Conservation (phyloP, 2,888 invertebrate genomes). For the Hedychridium roseum region DNA sequence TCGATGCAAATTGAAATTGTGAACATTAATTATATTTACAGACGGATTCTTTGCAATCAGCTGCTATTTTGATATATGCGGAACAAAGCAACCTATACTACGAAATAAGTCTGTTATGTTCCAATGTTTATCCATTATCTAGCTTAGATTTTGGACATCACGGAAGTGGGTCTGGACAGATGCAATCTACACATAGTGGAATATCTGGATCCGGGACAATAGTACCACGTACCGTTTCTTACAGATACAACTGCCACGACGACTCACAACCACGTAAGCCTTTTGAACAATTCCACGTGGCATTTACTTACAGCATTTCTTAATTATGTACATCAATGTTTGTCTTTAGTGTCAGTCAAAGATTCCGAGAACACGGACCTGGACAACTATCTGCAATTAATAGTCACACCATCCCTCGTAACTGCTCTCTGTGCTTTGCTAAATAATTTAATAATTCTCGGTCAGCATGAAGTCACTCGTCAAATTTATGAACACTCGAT, state of each 20-base stretch:
- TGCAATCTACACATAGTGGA: slow-evolving; percentile 29
- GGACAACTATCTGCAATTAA: slow-evolving; percentile 44
- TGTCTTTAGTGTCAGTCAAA: slow-evolving; percentile 36
- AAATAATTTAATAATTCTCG: slow-evolving; percentile 63
- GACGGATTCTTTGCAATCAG: slow-evolving; percentile 50
- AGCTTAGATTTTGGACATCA: slow-evolving; percentile 44
- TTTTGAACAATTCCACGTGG: not conserved
- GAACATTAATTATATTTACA: slow-evolving; percentile 18
- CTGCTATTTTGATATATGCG: slow-evolving; percentile 46
- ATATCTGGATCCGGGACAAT: slow-evolving; percentile 35
- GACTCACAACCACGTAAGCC: slow-evolving; percentile 47
- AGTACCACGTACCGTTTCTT: slow-evolving; percentile 45
- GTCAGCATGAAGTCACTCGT: slow-evolving; percentile 58
- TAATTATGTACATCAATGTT: slow-evolving; percentile 15
- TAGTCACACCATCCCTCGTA: slow-evolving; percentile 65
- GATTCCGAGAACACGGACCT: slow-evolving; percentile 40
- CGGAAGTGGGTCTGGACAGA: slow-evolving; percentile 29
- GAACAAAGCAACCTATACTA: slow-evolving; percentile 54
- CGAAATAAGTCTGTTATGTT: slow-evolving; percentile 52
- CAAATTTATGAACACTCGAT: slow-evolving; percentile 64
- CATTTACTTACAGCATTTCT: slow-evolving; percentile 5
- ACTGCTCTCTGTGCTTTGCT: slow-evolving; percentile 63
- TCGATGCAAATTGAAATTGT: slow-evolving; percentile 26
- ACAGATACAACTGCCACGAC: slow-evolving; percentile 50
- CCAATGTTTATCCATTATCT: slow-evolving; percentile 48